Percentiles rank a stretch among this genome's conserved stretches.
These are phyloP conservation scores for Oncorhynchus masou DNA, from an alignment of 2,113 vertebrate species.

Conservation along the genomic window DNA sequence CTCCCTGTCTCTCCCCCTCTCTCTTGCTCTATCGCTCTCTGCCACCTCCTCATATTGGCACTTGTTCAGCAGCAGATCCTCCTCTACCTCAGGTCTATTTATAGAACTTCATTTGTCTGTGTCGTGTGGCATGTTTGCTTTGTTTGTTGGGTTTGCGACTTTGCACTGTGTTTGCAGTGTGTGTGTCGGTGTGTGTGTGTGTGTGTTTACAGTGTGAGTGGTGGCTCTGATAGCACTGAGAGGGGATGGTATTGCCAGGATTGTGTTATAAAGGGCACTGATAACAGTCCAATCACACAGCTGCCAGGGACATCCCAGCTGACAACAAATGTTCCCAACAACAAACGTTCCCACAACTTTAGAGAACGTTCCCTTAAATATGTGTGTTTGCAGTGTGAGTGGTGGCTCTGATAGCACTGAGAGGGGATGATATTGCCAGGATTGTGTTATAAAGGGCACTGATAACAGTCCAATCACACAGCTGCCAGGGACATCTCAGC, in stretches of 20 bases:
- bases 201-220: slow-evolving; percentile 9
- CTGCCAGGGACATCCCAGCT: not conserved
- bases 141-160: not conserved
- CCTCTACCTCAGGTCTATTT: slow-evolving; percentile 14
- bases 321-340: no score
- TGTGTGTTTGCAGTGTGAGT: slow-evolving; percentile 7
- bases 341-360: no score
- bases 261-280: slow-evolving; percentile 34
- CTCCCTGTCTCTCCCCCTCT: not conserved
- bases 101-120: slow-evolving; percentile 23
- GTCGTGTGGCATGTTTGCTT: not conserved
- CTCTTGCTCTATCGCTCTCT: not conserved
- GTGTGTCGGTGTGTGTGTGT: not conserved
- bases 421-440: slow-evolving; percentile 28
- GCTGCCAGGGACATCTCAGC: not conserved
- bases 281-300: slow-evolving; percentile 26
- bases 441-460: slow-evolving; percentile 36
- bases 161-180: not conserved
- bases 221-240: slow-evolving; percentile 25
- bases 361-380: no score
- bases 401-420: slow-evolving; percentile 25
- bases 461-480: slow-evolving; percentile 30
- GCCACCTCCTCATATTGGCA: not conserved
- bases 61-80: not conserved
- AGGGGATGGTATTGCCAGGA: slow-evolving; percentile 34